Conservation (phyloP, 2,888 invertebrate genomes). For the Yponomeuta evonymella region DNA sequence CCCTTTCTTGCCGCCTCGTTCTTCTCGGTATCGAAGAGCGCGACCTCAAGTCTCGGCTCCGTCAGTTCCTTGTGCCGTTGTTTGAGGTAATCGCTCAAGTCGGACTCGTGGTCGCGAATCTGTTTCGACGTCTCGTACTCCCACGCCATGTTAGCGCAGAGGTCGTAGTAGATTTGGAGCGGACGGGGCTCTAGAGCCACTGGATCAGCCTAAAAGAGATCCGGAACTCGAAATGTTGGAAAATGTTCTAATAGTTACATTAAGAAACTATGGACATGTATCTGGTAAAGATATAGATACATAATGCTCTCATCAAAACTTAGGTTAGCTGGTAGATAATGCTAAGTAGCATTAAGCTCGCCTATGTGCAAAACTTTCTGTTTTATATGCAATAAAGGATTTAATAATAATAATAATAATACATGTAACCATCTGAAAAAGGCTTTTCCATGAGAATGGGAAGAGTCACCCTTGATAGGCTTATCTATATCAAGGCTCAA, state of each 20-base stretch:
- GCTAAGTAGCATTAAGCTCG: too few species aligned
- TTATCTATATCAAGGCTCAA: too few species aligned
- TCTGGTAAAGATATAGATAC: too few species aligned
- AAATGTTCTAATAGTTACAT: slow-evolving; percentile 2
- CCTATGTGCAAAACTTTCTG: too few species aligned
- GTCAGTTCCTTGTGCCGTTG: slow-evolving; percentile 59
- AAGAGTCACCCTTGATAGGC: background rate
- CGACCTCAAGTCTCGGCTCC: slow-evolving; percentile 59
- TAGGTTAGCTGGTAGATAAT: too few species aligned
- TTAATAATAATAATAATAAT: too few species aligned
- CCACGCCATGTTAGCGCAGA: slow-evolving; percentile 77
- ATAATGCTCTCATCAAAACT: too few species aligned
- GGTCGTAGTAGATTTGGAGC: slow-evolving; percentile 78
- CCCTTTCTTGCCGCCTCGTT: slow-evolving; percentile 67
- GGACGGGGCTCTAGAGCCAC: slow-evolving; percentile 74
- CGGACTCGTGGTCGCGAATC: slow-evolving; percentile 64
- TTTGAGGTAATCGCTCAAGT: slow-evolving; percentile 57
- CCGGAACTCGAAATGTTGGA: background rate
- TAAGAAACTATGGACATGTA: background rate
- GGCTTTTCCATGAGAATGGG: background rate
- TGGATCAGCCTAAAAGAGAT: slow-evolving; percentile 74
- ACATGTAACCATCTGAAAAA: too few species aligned
- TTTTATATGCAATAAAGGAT: too few species aligned
- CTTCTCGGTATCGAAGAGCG: slow-evolving; percentile 72
- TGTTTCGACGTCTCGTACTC: slow-evolving; percentile 77